phyloP scores from a whole-genome alignment of 2,888 invertebrate species.

The Diogma glabrata region DNA sequence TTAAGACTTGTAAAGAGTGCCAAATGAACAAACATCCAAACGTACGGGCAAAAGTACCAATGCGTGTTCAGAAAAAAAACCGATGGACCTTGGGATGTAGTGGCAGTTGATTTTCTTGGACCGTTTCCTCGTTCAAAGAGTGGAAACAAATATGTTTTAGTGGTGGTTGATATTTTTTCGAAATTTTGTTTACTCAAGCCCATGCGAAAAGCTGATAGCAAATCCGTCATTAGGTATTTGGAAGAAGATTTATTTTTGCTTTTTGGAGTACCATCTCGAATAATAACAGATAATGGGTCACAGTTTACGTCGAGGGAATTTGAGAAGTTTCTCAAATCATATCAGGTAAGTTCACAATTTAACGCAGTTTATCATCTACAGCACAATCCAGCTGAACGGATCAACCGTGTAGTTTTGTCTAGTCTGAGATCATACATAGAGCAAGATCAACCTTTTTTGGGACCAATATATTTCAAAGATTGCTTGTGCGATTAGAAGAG shows the following conservation, averaged over 20 bases:
- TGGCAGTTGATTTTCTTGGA: background rate
- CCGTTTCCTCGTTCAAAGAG: constrained; percentile 1
- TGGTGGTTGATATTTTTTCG: background rate
- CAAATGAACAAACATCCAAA: background rate
- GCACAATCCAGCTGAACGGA: constrained; percentile 24
- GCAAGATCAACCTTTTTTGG: no score
- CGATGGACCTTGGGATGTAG: constrained; percentile 1
- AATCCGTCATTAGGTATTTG: background rate
- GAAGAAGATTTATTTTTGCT: background rate
- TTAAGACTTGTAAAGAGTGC: background rate
- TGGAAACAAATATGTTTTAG: background rate
- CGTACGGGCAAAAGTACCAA: background rate
- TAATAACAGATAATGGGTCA: constrained; percentile 6
- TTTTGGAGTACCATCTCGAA: background rate
- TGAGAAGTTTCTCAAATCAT: background rate
- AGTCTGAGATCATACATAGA: no score
- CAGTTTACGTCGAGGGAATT: background rate
- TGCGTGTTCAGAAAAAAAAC: background rate
- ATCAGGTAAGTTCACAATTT: background rate
- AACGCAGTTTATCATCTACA: constrained; percentile 23
- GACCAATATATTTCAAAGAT: background rate
- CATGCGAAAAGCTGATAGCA: background rate
- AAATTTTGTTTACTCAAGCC: background rate
- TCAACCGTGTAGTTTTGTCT: constrained; percentile 15
- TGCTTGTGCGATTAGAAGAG: background rate